Conservation (phyloP, 1,140 invertebrate species). For the Zelostemma sp. region DNA sequence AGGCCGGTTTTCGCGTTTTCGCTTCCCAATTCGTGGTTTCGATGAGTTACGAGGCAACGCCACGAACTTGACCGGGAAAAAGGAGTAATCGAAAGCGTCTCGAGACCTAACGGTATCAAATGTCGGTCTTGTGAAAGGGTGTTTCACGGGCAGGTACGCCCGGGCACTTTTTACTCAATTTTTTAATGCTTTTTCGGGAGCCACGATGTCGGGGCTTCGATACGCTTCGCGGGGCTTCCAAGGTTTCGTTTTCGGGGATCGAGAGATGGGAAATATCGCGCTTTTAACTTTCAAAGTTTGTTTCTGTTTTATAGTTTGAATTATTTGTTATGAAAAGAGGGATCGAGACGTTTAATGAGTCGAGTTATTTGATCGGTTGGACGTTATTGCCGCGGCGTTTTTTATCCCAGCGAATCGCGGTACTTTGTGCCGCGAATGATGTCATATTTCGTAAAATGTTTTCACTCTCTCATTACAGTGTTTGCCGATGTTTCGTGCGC, state of each 20-base stretch:
- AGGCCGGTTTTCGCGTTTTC: not conserved
- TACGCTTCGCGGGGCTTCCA: constrained; percentile 37
- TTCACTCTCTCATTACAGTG: too few relatives aligned
- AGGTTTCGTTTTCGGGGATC: constrained; percentile 1
- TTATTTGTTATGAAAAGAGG: constrained; percentile 2
- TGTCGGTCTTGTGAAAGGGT: constrained; percentile 34
- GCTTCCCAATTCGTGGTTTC: constrained; percentile 14
- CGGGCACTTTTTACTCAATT: constrained; percentile 46
- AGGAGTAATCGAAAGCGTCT: constrained; percentile 29
- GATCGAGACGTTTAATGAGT: not conserved
- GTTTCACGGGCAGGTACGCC: constrained; percentile 39
- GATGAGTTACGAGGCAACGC: constrained; percentile 33
- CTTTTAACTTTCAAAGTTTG: constrained; percentile 19
- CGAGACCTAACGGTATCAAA: constrained; percentile 65
- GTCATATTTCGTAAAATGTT: too few relatives aligned
- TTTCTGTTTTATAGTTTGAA: constrained; percentile 15
- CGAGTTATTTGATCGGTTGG: not conserved
- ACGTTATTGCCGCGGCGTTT: not conserved
- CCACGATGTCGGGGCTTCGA: constrained; percentile 39
- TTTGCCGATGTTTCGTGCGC: too few relatives aligned
- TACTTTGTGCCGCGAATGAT: too few relatives aligned
- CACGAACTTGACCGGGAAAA: constrained; percentile 25
- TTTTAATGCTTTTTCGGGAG: constrained; percentile 54
- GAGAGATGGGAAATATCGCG: too few relatives aligned
- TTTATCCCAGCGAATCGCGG: too few relatives aligned